A percentile compares a stretch with the other conserved stretches of the same genome.
Evolutionary conservation across 2,888 invertebrate genomes (phyloP).

Genomic region (Eutolmus rufibarbis): DNA sequence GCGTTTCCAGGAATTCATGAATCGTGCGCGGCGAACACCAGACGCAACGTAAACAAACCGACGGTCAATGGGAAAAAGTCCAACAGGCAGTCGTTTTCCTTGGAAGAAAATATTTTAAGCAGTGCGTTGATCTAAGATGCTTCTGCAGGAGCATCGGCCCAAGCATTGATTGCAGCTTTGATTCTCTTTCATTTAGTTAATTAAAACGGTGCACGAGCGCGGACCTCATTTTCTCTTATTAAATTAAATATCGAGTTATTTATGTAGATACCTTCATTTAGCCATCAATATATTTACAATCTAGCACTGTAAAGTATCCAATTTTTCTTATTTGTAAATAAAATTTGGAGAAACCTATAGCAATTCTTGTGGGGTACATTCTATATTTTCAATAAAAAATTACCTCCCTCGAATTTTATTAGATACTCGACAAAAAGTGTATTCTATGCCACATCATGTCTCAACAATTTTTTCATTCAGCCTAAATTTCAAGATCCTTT

Average conservation of each 20-base stretch:
- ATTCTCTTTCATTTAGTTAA: neutral
- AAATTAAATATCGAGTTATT: neutral
- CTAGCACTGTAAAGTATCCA: too few species aligned
- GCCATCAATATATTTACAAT: too few species aligned
- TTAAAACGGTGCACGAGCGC: neutral
- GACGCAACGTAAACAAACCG: conserved; percentile 26
- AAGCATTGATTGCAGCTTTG: neutral
- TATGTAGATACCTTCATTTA: too few species aligned
- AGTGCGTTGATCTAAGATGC: neutral
- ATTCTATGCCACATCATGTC: too few species aligned
- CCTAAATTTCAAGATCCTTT: too few species aligned
- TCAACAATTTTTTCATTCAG: too few species aligned
- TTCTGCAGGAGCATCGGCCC: neutral
- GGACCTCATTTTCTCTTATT: neutral
- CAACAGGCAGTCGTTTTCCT: conserved; percentile 23
- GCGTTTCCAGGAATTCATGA: conserved; percentile 26
- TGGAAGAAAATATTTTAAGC: conserved; percentile 2
- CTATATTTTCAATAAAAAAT: too few species aligned
- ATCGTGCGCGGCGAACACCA: conserved; percentile 24
- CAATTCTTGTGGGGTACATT: too few species aligned
- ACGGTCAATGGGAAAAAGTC: conserved; percentile 22
- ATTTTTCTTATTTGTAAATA: too few species aligned
- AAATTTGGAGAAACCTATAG: too few species aligned
- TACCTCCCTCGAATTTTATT: too few species aligned
- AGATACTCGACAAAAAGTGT: too few species aligned